Evolutionary conservation across 2,888 invertebrate genomes (phyloP), one percentile per base, ranked within the genome.

Genomic region (Tinea trinotella): DNA sequence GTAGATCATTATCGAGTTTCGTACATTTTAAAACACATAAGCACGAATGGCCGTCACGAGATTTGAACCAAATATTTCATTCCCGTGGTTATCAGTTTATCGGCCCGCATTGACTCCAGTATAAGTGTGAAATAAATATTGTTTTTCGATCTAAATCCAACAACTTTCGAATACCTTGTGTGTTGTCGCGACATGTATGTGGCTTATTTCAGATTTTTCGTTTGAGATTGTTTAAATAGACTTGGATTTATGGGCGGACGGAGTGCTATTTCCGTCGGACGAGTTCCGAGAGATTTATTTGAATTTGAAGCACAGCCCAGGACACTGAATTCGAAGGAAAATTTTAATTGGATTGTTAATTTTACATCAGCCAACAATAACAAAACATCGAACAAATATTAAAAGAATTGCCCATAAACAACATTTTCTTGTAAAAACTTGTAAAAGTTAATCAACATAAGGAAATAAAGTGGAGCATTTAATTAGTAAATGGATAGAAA

Each of bases 341-440:
- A 77, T 77, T 79, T 82, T 83, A 82, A 83, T 83, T 84, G 75
- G 82, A 81, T 81, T 82, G 81, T 80, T 74, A 77, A 77, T 76
- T 77, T 74, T 24, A 15, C 24, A 30, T 30, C 30, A 30, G 30
- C 7, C 7, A 30, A 30, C 30, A 30, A 30, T 7, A 22, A 3
- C 22, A 22, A 10, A 30, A 30, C 3, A 30, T 30, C 30, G 30
- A 30, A 30, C 9, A 30, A 30, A 30, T 10, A 30, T n/a, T 7
- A 30, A 30, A 30, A 30, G 7, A 10, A 30, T 30, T 30, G 7
- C n/a, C 30, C 9, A 30, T 22, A 22, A 30, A 30, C 30, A 22
- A 7, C 4, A 22, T 22, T 22, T 5, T 30, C 30, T 7, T 7
- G 30, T 2, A 30, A 30, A 30, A 7, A 30, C 4, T 30, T 30